Conservation (phyloP, 2,888 invertebrate genomes). For the Orchesella flavescens region DNA sequence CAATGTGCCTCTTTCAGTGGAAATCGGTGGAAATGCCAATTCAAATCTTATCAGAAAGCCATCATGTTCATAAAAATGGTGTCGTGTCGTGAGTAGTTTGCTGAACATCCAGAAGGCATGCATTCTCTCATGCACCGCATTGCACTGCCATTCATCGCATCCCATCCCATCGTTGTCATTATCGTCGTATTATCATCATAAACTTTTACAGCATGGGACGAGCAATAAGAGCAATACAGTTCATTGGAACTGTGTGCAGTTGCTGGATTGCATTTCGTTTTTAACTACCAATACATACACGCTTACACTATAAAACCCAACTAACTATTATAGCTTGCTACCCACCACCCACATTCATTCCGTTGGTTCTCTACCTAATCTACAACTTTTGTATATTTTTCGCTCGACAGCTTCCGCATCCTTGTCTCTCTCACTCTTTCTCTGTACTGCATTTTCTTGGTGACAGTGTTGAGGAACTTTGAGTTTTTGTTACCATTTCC, state of each 20-base stretch:
- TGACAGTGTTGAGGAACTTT: not conserved
- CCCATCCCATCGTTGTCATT: not conserved
- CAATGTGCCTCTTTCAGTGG: no score
- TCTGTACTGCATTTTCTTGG: not conserved
- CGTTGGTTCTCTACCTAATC: no score
- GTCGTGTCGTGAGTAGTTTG: not conserved
- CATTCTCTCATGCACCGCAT: not conserved
- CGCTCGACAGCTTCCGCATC: constrained; percentile 15
- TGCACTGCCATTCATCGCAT: not conserved
- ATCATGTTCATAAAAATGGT: not conserved
- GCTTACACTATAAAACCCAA: no score
- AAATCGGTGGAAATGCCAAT: not conserved
- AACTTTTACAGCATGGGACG: not conserved
- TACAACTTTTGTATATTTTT: not conserved
- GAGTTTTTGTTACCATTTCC: not conserved
- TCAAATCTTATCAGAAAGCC: constrained; percentile 11
- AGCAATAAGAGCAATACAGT: not conserved
- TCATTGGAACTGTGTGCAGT: not conserved
- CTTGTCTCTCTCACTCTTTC: not conserved
- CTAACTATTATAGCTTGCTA: no score
- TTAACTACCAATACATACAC: no score
- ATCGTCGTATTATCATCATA: not conserved
- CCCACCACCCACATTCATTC: no score
- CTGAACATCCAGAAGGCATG: not conserved
- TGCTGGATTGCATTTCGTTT: not conserved